Evolutionary conservation across 2,113 vertebrate species (phyloP), one percentile per base, ranked within the genome.

Genomic region (Electrona antarctica): DNA sequence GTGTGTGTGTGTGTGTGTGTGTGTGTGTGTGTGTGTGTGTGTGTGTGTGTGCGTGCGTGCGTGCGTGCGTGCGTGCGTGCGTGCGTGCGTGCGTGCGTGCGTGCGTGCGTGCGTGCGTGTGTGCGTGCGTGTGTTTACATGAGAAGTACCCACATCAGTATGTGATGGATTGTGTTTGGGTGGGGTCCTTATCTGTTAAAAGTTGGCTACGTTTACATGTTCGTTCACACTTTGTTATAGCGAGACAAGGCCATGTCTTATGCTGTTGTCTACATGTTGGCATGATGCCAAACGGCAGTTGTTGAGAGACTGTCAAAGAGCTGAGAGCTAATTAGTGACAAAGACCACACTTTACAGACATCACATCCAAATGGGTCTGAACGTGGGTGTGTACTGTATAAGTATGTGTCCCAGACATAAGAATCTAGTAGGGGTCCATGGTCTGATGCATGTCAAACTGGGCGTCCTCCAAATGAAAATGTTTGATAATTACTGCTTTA

Each of bases 191-290:
- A 41, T 69, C 71, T 73, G 75, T 74, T 71, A 81, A 76, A 68
- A 28, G 67, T 75, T 71, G 71, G 78, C 79, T 84, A 83, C 60
- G 74, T 83, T 89, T 89, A 86, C 85, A 81, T 71, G 69, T 64
- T 73, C 52, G 52, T 85, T 83, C 74, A 85, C 85, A 85, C 80
- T 63, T 74, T 55, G 67, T 87, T 77, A 21, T 2, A 85, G 52
- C 61, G 63, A 69, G 56, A 68, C 71, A 55, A 82, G 58, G 51
- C 61, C 50, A 29, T 60, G 56, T 69, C 60, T 64, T 55, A 46
- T 65, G 21, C 60, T 8, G 15, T 66, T 41, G 21, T 59, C 67
- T 47, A 64, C 48, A 12, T 64, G 62, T 64, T 8, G 47, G n/a
- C 52, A 7, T 51, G 45, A 33, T 66, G 64, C n/a, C 64, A 54